Evolutionary conservation across 2,797 vertebrate species (phyloP).

Genomic region (Echeneis naucrates): DNA sequence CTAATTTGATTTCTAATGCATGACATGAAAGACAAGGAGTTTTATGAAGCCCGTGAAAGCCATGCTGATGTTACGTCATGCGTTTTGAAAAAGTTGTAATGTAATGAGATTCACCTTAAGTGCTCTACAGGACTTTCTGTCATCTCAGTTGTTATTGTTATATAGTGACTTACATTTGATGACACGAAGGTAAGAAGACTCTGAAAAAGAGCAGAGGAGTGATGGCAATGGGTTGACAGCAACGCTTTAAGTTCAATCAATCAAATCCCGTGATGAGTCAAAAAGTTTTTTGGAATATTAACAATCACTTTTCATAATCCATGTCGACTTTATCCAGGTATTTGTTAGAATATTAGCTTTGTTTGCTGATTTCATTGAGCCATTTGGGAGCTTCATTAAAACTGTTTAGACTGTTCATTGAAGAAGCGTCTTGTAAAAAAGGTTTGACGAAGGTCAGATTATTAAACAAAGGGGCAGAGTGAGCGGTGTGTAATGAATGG

Average conservation of each 20-base stretch:
- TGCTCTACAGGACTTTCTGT: neutral
- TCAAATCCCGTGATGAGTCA: neutral
- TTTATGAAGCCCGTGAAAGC: constrained; percentile 65
- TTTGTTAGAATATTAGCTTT: neutral
- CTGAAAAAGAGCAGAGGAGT: neutral
- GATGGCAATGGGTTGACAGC: neutral
- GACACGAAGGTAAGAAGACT: constrained; percentile 22
- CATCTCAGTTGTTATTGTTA: constrained; percentile 5
- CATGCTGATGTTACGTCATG: constrained; percentile 44
- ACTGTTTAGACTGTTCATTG: too few relatives aligned
- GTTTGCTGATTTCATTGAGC: constrained; percentile 20
- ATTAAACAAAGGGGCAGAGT: constrained; percentile 60
- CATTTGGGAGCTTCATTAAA: too few relatives aligned
- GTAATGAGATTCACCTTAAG: constrained; percentile 21
- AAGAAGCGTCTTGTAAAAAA: constrained; percentile 41
- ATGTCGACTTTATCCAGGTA: neutral
- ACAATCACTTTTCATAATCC: neutral
- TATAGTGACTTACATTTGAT: constrained; percentile 9
- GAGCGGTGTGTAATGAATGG: constrained; percentile 60
- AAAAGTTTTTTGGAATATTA: neutral
- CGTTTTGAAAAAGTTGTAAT: constrained; percentile 53
- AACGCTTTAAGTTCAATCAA: neutral
- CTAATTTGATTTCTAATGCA: constrained; percentile 68
- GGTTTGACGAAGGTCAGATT: constrained; percentile 54
- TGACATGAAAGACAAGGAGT: constrained; percentile 56